These are phyloP conservation scores for Clamator glandarius DNA, from an alignment of 2,797 vertebrate genomes.

Conservation along the genomic window DNA sequence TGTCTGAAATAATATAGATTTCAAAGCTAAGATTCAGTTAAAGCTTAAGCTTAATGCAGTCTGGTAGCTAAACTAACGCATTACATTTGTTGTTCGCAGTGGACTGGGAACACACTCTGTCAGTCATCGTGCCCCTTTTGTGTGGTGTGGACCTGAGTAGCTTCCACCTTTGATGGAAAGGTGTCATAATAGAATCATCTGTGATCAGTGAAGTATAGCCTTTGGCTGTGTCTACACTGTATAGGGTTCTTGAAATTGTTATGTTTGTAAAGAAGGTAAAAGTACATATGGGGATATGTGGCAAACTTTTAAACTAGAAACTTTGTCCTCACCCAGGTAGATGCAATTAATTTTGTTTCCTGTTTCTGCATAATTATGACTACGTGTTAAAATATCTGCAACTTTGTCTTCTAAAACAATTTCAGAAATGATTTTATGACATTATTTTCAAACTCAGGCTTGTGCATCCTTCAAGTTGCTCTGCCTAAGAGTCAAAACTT, in stretches of 20 bases:
- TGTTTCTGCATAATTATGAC: background rate
- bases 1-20: background rate
- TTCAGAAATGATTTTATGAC: constrained; percentile 16
- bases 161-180: background rate
- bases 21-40: background rate
- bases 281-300: background rate
- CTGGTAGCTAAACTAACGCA: background rate
- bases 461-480: background rate
- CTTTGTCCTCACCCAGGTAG: background rate
- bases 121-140: background rate
- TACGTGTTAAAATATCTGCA: background rate
- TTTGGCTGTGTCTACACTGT: background rate
- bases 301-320: background rate
- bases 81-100: background rate
- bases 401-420: background rate
- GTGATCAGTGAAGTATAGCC: background rate
- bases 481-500: background rate
- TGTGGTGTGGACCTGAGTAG: background rate
- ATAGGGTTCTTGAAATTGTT: background rate
- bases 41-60: background rate
- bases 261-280: background rate
- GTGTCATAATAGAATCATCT: background rate
- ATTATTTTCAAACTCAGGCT: background rate
- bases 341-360: background rate
- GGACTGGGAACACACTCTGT: background rate